Conservation (phyloP, 2,888 invertebrate species). For the Colostygia pectinataria region DNA sequence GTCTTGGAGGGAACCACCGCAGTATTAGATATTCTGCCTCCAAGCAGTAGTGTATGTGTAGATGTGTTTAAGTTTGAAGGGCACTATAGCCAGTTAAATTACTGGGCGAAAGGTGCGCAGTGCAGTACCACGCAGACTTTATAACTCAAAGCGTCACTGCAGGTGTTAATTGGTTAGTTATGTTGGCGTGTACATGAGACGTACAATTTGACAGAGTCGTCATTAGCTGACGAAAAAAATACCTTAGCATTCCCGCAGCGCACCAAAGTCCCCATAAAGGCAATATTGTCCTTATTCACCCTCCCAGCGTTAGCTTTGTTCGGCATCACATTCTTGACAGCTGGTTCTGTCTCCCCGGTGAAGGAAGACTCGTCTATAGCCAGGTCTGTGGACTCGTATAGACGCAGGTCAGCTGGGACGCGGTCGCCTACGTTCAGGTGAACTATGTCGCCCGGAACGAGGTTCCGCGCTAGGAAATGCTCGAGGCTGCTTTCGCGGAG, state of each 20-base stretch:
- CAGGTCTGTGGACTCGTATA: slow-evolving; percentile 96
- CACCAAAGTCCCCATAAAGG: slow-evolving; percentile 99
- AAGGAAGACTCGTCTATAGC: slow-evolving; percentile 99
- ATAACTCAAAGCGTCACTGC: no score
- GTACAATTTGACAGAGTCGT: background rate
- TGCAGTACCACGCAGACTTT: no score
- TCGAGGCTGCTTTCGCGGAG: slow-evolving; percentile 93
- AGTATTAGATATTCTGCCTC: no score
- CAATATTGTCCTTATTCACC: slow-evolving; percentile 92
- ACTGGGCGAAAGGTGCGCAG: no score
- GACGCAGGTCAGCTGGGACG: slow-evolving; percentile 97
- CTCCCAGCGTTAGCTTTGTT: slow-evolving; percentile 85
- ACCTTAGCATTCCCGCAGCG: slow-evolving; percentile 98
- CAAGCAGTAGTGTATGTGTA: no score
- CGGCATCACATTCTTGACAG: slow-evolving; percentile 88
- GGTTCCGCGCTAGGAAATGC: slow-evolving; percentile 95
- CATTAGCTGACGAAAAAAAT: no score
- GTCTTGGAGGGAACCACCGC: no score
- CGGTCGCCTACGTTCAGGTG: slow-evolving; percentile 96
- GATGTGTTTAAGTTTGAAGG: no score
- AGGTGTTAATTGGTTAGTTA: no score
- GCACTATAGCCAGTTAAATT: no score
- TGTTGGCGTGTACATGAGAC: no score
- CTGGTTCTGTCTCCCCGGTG: slow-evolving; percentile 99
- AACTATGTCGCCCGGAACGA: slow-evolving; percentile 98